A percentile compares a stretch with the other conserved stretches of the same genome.
These are phyloP conservation scores for Clarias fuscus DNA, from an alignment of 2,797 vertebrate species.

Conservation along the genomic window DNA sequence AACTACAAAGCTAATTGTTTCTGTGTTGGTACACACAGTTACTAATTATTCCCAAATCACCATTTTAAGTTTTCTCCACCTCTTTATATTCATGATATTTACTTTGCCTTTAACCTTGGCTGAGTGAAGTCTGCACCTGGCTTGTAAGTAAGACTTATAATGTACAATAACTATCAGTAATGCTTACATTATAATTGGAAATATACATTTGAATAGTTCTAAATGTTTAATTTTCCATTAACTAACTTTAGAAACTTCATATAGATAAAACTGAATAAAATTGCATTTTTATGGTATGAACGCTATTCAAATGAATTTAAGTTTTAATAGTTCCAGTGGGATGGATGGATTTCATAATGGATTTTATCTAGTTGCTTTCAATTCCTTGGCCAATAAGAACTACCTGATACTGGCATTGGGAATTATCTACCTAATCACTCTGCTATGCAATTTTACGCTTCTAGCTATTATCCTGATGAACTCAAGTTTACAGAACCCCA, in stretches of 20 bases:
- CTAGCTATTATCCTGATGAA: slow-evolving; percentile 47
- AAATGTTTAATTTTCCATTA: background rate
- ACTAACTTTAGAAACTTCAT: background rate
- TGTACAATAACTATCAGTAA: background rate
- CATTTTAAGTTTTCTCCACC: slow-evolving; percentile 1
- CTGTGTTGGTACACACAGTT: slow-evolving; percentile 33
- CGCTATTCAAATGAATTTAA: slow-evolving; percentile 43
- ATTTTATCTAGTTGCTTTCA: slow-evolving; percentile 51
- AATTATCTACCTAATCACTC: slow-evolving; percentile 53
- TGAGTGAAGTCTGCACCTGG: slow-evolving; percentile 1
- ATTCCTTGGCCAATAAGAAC: slow-evolving; percentile 45
- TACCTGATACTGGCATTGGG: slow-evolving; percentile 49
- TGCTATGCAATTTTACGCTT: slow-evolving; percentile 49
- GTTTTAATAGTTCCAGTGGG: slow-evolving; percentile 17
- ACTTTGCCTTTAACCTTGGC: background rate
- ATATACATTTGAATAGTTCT: background rate
- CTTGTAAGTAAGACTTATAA: slow-evolving; percentile 6
- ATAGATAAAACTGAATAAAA: background rate
- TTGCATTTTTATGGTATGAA: background rate
- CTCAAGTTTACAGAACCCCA: slow-evolving; percentile 64
- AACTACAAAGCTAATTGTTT: slow-evolving; percentile 33
- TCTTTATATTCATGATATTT: slow-evolving; percentile 18
- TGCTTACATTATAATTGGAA: background rate
- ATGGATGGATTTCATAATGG: slow-evolving; percentile 22
- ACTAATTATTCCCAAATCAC: slow-evolving; percentile 51